These are phyloP conservation scores for Clamator glandarius DNA, from an alignment of 2,797 vertebrate genomes.

Conservation along the genomic window DNA sequence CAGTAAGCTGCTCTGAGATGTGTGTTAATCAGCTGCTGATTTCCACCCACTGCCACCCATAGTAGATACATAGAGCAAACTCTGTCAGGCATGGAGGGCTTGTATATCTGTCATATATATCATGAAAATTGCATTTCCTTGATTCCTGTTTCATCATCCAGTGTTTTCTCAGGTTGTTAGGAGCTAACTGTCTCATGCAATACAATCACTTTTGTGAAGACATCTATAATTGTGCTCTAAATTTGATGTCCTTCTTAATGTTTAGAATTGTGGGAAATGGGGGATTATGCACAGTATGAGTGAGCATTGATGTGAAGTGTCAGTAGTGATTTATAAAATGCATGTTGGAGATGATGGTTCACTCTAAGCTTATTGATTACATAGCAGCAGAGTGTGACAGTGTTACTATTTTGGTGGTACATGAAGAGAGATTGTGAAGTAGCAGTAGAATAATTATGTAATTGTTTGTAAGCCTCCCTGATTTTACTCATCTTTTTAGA, in stretches of 20 bases:
- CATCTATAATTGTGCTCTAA: not conserved
- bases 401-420: not conserved
- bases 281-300: not conserved
- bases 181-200: not conserved
- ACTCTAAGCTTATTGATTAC: not conserved
- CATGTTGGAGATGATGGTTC: not conserved
- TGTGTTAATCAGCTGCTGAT: not conserved
- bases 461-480: accelerated
- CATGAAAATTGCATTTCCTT: not conserved
- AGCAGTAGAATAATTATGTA: not conserved
- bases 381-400: not conserved
- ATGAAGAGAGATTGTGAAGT: not conserved
- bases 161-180: not conserved
- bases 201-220: not conserved
- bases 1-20: not conserved
- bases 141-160: not conserved
- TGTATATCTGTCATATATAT: not conserved
- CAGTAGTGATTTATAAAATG: not conserved
- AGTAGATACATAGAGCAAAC: not conserved
- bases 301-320: not conserved
- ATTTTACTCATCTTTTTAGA: not conserved
- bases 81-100: not conserved
- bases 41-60: not conserved
- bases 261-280: not conserved
- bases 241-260: not conserved